Conservation (phyloP, 2,888 invertebrate genomes). For the Drosophila mayaguana region DNA sequence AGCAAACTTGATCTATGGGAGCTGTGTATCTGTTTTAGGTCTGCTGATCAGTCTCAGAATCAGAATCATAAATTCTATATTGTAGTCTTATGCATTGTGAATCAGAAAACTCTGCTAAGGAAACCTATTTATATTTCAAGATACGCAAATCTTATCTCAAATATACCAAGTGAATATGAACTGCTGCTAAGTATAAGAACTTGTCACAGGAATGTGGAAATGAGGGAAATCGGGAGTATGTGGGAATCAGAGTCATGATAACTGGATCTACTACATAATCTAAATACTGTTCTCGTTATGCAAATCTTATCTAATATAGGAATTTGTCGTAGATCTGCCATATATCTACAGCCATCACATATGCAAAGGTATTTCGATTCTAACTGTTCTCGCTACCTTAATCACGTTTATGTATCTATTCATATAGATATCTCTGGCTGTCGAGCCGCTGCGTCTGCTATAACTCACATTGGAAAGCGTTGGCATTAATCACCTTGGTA, state of each 20-base stretch:
- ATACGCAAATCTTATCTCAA: neutral
- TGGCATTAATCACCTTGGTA: constrained; percentile 54
- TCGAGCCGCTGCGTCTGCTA: constrained; percentile 15
- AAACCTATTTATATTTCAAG: neutral
- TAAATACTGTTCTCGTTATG: neutral
- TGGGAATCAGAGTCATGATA: neutral
- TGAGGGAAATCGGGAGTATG: no score
- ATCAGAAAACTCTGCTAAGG: neutral
- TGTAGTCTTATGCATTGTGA: neutral
- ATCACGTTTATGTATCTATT: neutral
- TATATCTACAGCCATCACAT: neutral
- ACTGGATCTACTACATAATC: neutral
- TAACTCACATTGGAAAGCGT: constrained; percentile 53
- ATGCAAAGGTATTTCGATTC: neutral
- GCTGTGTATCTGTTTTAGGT: neutral
- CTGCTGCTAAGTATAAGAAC: neutral
- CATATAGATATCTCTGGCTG: neutral
- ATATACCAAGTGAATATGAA: neutral
- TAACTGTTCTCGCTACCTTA: constrained; percentile 1
- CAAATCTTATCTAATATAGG: neutral
- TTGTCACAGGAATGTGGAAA: neutral
- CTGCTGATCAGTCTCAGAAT: neutral
- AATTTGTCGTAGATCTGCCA: neutral
- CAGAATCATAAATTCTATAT: neutral
- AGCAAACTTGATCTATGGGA: no score